Evolutionary conservation across 1,140 invertebrate genomes (phyloP).

Genomic region (Latrodectus geometricus): DNA sequence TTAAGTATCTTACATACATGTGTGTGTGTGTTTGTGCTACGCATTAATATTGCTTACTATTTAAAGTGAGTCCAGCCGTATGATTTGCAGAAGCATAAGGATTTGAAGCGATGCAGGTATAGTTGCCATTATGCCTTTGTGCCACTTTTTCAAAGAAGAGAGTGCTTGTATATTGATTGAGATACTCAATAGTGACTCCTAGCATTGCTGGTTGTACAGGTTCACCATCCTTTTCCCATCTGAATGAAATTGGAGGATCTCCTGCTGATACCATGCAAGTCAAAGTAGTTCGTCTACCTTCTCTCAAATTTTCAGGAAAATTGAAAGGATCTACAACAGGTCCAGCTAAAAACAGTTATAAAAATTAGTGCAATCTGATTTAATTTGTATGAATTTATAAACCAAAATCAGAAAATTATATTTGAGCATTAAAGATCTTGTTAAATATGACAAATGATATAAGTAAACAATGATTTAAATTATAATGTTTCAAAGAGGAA

Average conservation of each 20-base stretch:
- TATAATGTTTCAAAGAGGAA: no score
- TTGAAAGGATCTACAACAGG: conserved; percentile 79
- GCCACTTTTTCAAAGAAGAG: conserved; percentile 65
- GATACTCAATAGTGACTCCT: conserved; percentile 42
- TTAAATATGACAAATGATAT: no score
- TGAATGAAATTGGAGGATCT: conserved; percentile 69
- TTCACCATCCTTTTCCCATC: conserved; percentile 69
- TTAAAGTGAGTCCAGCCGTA: conserved; percentile 68
- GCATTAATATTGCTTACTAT: conserved; percentile 65
- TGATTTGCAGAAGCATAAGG: conserved; percentile 68
- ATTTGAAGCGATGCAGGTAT: conserved; percentile 71
- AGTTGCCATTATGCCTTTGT: conserved; percentile 70
- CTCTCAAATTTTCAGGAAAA: conserved; percentile 75
- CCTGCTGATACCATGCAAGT: conserved; percentile 71
- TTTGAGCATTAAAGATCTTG: no score
- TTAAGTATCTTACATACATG: no score
- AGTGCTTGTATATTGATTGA: conserved; percentile 62
- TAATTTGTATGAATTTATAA: no score
- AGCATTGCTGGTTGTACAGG: conserved; percentile 72
- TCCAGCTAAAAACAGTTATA: conserved; percentile 71
- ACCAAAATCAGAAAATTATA: no score
- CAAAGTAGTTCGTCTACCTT: conserved; percentile 78
- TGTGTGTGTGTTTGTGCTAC: no score
- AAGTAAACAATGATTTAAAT: no score
- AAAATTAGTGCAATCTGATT: no score